Evolutionary conservation across 2,888 invertebrate species (phyloP), one percentile per base, ranked within the genome.

Genomic region (Dione juno): DNA sequence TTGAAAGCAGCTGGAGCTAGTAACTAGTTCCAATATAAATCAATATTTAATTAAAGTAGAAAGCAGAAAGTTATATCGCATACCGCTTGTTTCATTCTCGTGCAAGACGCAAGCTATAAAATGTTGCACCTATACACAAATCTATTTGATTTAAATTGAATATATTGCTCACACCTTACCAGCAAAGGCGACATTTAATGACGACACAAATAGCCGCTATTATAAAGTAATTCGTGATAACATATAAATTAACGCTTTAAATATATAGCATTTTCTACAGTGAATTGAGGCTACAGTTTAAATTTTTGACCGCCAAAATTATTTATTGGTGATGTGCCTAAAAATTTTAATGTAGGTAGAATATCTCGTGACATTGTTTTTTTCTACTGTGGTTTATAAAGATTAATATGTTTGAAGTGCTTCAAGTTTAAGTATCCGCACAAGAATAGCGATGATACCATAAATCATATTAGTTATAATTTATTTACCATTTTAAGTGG

Each of bases 121-220:
- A 35, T 58, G 28, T 40, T 63, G 45, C 68, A 68, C 61, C 53
- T 43, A 61, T 77, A 76, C 80, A 81, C 83, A 83, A 84, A 84
- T 85, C 84, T 83, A 75, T 76, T 45, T 40, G 68, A 59, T 50
- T 61, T 76, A 77, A 78, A 77, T 77, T 77, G 76, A 77, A 68
- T 70, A 67, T 58, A 43, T 71, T 57, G 35, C 45, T 16, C 40
- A 50, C 50, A 40, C 11, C 21, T 61, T 53, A 43, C 52, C 16
- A 43, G 68, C 57, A 35, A n/a, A 41, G 41, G 28, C 40, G 59
- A 59, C 14, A 50, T 28, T 67, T 41, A 57, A 57, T 57, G 37
- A 40, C 6, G 57, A 16, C 1, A 35, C 35, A 10, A 0, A 57
- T 57, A 37, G 11, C 37, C n/a, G 7, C n/a, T n/a, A 5, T 37